Base-by-base conservation (phyloP, 2,113 vertebrate species). In the Sigmodon hispidus region DNA sequence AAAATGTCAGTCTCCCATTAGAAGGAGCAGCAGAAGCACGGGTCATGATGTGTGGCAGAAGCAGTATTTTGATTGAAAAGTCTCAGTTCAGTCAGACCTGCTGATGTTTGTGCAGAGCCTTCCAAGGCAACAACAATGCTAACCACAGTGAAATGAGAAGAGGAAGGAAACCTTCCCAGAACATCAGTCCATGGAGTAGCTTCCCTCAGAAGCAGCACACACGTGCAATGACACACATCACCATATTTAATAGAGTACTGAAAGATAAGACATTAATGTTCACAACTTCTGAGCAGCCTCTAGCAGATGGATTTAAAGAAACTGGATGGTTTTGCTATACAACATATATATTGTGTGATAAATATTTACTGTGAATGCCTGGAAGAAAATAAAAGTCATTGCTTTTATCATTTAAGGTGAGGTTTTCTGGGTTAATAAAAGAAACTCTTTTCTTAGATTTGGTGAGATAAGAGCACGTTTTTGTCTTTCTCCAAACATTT, bases 201-300 rank as follows among this genome's bases (percentile, higher is more conserved):
- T 15, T 89, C 48, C 81, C 85, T 85, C 31, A 29, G 57, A 84
- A 48, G 22, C 55, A 31, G 21, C 6, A 3, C 69, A 55, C 86
- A 73, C 36, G 29, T 2, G 2, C 16, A 65, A 7, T 65, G 94
- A 89, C 95, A 65, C 86, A 89, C 89, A 84, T 85, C 89, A 19
- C 17, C 87, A 83, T 91, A 89, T 50, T 70, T 95, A 87, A 95
- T 24, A 65, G 61, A 79, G 94, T 55, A 75, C 89, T 88, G 52
- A 85, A 48, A 95, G 73, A 67, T 59, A 59, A 0, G 0, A 21
- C 11, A 63, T 0, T 11, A 55, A 59, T 17, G 69, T 5, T 73
- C 24, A 22, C 31, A 11, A 89, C 90, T 90, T 83, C 52, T 16
- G 16, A 89, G 43, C 40, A 55, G 75, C 89, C 52, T 40, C 21